phyloP scores from a whole-genome alignment of 2,888 invertebrate genomes.

The Lithophane semibrunnea region DNA sequence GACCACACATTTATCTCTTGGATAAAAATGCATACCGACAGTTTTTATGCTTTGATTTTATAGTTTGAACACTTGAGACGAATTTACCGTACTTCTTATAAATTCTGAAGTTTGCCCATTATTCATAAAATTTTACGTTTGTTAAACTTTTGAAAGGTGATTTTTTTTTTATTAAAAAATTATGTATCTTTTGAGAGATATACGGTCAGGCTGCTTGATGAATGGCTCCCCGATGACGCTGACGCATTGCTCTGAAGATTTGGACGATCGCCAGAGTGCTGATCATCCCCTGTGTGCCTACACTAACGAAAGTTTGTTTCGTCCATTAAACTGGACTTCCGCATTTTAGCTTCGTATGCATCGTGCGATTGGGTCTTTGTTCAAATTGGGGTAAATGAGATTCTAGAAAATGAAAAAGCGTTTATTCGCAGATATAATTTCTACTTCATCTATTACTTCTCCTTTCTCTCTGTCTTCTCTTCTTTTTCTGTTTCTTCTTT shows the following conservation, averaged over 20 bases:
- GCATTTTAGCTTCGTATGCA: constrained; percentile 4
- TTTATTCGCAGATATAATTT: too few species aligned
- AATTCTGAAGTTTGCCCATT: constrained; percentile 6
- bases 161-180: not conserved
- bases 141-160: constrained; percentile 5
- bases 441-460: too few species aligned
- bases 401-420: not conserved
- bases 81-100: constrained; percentile 10
- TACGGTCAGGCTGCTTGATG: constrained; percentile 51
- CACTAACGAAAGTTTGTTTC: constrained; percentile 29
- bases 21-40: constrained; percentile 13
- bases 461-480: too few species aligned
- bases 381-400: not conserved
- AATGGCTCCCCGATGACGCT: constrained; percentile 66
- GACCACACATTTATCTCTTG: constrained; percentile 9
- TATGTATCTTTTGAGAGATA: not conserved
- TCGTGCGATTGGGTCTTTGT: constrained; percentile 6
- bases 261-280: constrained; percentile 71
- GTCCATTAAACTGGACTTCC: not conserved
- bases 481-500: too few species aligned
- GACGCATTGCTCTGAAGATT: constrained; percentile 61
- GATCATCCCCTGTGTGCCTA: constrained; percentile 20
- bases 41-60: constrained; percentile 33
- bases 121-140: constrained; percentile 2
- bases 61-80: not conserved